Base-by-base conservation (phyloP, 2,113 vertebrate species). In the Cyprinus carpio region DNA sequence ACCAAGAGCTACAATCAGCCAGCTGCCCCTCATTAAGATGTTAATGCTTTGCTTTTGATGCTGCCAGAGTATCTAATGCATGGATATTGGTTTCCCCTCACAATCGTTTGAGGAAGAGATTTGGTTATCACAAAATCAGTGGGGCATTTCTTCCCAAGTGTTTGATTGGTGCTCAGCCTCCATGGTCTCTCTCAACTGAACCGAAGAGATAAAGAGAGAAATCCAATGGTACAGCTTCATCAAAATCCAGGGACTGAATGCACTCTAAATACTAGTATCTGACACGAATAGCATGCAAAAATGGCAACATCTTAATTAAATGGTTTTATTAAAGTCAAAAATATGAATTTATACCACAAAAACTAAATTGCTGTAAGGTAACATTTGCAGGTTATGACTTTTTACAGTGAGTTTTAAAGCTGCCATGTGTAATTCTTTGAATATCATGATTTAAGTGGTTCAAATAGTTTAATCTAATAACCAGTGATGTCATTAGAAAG, bases 21-120 rank as follows among this genome's bases (percentile, higher is more conserved):
- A 81, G 79, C 79, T 81, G 79, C 79, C 62, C 37, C 79, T 67
- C 60, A 67, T 81, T 81, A 81, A 81, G 64, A 46, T 46, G 37
- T 67, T 67, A 81, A 67, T 81, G 37, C 37, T 81, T 81, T 81
- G 79, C 60, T 81, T 67, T 81, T 67, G 43, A 40, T 67, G 79
- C 43, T 81, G 37, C 62, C 79, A 49, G 40, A 18, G 20, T 31
- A n/a, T 49, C 79, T 81, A 37, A 40, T 67, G 62, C 60, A 81
- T 81, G n/a, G 40, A 67, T 81, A 67, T 23, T 12, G 18, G 64
- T 67, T 46, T 81, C 40, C 46, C 40, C 13, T 49, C 72, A 75
- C 72, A 75, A 49, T 75, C 60, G 4, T 81, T 81, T 64, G 78
- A n/a, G 43, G 15, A 75, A 49, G 43, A 46, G 43, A n/a, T 49